Evolutionary conservation across 2,888 invertebrate species (phyloP).

Genomic region (Acanthosepion esculentum): DNA sequence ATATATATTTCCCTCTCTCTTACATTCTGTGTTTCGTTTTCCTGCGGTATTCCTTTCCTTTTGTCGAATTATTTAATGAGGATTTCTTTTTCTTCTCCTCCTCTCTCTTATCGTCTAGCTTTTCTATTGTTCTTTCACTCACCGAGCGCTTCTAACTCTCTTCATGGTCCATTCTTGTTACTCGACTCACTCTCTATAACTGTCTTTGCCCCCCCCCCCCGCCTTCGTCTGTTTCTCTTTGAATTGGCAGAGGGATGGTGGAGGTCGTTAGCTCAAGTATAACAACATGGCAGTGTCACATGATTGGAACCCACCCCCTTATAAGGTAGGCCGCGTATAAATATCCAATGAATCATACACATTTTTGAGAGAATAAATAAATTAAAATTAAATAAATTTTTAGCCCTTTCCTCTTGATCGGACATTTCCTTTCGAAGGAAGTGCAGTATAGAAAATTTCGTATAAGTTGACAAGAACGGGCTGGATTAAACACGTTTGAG

Average conservation of each 20-base stretch:
- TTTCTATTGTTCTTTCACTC: conserved; percentile 15
- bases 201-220: neutral
- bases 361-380: neutral
- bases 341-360: conserved; percentile 47
- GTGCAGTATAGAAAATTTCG: neutral
- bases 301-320: conserved; percentile 47
- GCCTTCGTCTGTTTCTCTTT: neutral
- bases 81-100: neutral
- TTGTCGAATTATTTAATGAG: neutral
- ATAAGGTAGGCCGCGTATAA: conserved; percentile 46
- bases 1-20: neutral
- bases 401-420: neutral
- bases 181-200: neutral
- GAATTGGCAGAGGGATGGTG: neutral
- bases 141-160: neutral
- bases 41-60: neutral
- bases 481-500: neutral
- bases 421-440: neutral
- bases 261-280: conserved; percentile 34
- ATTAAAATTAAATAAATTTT: neutral
- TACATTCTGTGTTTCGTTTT: neutral
- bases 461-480: neutral
- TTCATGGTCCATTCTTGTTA: neutral
- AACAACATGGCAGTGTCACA: conserved; percentile 35
- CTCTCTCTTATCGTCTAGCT: neutral